Evolutionary conservation across 2,888 invertebrate genomes (phyloP), one percentile per base, ranked within the genome.

Genomic region (Agrotis ipsilon): DNA sequence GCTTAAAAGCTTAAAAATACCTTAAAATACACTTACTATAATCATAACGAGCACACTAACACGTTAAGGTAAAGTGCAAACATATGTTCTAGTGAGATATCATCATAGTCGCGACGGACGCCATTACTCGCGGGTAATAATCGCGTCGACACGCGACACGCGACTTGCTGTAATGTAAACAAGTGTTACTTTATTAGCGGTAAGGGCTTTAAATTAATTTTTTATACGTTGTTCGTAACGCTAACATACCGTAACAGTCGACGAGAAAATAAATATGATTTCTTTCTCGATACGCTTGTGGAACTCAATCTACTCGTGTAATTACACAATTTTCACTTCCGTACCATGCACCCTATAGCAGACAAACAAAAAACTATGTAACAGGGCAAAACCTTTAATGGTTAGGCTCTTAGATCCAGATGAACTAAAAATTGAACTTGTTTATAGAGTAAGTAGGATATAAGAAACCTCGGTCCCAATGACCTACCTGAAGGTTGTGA

Each of bases 141-240:
- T 24, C 58, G 67, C 54, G 54, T 27, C 63, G 18, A 61, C 80
- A 77, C 77, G 77, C 77, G 60, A 78, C 74, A 6, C 39, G 39
- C 63, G 52, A 24, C 79, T 62, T 27, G 16, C n/a, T 18, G 3
- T 67, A 21, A 24, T 63, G 48, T 69, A 62, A 78, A 62, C 39
- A 59, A 62, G 62, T 60, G 62, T 60, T 27, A 62, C 21, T 62
- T 76, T 62, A 73, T 57, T 48, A 67, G 13, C 1, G n/a, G 14
- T 1, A 13, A 19, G 11, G 14, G 6, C 32, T 27, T 72, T 70
- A 21, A 45, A 14, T 11, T 24, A 3, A 9, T 43, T 27, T 0
- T 27, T 51, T 66, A 55, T 32, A 7, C 6, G 27, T n/a, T 5
- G n/a, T 1, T 32, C 7, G 55, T 27, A 32, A 13, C 13, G 13